Evolutionary conservation across 2,113 vertebrate genomes (phyloP).

Genomic region (Entomyzon cyanotis): DNA sequence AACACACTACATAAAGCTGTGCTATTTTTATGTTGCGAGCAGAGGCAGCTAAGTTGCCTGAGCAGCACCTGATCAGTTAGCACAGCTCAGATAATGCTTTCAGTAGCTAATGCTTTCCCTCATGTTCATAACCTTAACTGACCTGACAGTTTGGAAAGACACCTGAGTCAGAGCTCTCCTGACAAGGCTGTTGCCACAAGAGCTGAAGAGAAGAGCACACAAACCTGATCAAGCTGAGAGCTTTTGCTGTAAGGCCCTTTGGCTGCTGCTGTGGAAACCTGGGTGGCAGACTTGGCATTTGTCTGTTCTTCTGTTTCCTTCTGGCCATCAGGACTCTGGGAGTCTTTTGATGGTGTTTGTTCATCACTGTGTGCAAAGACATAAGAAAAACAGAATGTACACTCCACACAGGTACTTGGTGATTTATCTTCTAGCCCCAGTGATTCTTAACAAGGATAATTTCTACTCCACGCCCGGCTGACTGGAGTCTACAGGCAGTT

Average conservation of each 20-base stretch:
- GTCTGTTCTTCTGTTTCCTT: constrained; percentile 84
- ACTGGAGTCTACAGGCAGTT: background rate
- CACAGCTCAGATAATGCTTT: background rate
- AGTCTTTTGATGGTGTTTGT: constrained; percentile 76
- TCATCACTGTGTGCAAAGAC: constrained; percentile 73
- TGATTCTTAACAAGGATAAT: background rate
- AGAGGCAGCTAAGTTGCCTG: constrained; percentile 22
- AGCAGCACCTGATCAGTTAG: background rate
- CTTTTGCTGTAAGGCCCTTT: constrained; percentile 81
- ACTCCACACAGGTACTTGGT: background rate
- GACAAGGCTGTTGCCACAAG: background rate
- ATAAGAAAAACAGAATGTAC: background rate
- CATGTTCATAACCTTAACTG: background rate
- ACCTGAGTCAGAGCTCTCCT: background rate
- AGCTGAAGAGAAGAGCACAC: background rate
- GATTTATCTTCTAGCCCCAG: background rate
- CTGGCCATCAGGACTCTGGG: constrained; percentile 77
- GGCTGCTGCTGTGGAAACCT: constrained; percentile 68
- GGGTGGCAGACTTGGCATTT: constrained; percentile 73
- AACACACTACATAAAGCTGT: background rate
- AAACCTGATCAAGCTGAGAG: constrained; percentile 86
- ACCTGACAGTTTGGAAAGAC: constrained; percentile 1
- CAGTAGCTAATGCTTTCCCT: background rate
- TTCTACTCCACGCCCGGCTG: background rate
- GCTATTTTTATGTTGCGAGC: background rate